Percentiles rank a stretch among this genome's conserved stretches.
Conservation (phyloP, 2,797 vertebrate genomes). For the Enteromius anoplus region DNA sequence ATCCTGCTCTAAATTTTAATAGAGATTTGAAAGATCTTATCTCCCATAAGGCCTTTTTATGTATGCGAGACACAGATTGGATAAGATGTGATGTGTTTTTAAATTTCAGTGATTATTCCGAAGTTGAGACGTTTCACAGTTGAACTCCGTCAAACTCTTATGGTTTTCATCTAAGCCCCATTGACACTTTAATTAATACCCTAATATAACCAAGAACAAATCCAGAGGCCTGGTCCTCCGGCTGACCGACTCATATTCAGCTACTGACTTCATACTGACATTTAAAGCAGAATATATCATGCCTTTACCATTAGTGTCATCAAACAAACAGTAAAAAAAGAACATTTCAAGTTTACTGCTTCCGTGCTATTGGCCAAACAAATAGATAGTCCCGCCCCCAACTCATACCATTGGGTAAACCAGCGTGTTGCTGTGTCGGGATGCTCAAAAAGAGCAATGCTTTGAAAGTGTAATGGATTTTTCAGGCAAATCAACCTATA, state of each 20-base stretch:
- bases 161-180: background rate
- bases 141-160: background rate
- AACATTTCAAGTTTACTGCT: background rate
- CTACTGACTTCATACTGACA: background rate
- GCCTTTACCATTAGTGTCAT: background rate
- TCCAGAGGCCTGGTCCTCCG: background rate
- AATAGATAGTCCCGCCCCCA: background rate
- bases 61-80: background rate
- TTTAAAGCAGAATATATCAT: background rate
- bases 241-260: background rate
- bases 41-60: constrained; percentile 1
- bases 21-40: background rate
- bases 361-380: background rate
- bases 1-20: constrained; percentile 11
- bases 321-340: background rate
- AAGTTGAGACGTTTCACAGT: background rate
- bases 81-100: constrained; percentile 9
- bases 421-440: background rate
- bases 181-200: background rate
- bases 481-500: background rate
- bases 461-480: background rate
- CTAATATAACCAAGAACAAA: background rate
- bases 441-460: background rate
- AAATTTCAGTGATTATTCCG: background rate
- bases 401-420: background rate